Evolutionary conservation across 2,113 vertebrate species (phyloP), one percentile per base, ranked within the genome.

Genomic region (Petrocephalus microphthalmus): DNA sequence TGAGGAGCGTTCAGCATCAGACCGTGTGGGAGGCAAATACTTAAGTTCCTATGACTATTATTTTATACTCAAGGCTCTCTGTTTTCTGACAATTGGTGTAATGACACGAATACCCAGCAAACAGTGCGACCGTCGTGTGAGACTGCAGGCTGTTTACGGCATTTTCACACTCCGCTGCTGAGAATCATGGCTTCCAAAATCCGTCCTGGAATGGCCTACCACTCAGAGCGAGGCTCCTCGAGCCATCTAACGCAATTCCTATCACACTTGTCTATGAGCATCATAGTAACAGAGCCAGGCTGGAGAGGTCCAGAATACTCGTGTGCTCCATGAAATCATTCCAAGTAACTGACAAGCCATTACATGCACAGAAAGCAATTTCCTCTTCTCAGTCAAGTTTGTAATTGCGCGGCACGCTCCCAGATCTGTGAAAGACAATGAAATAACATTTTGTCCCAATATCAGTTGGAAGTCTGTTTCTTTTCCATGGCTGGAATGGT

Each of bases 201-300:
- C 81, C 22, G 71, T n/a, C 13, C 13, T 78, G 71, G 71, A 33
- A 78, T 52, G 20, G 90, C 83, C 90, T 90, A 91, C 92, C 93
- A 82, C 89, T 91, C 88, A 89, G 89, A 87, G 53, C 53, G 86
- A 3, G 86, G 87, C 91, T 88, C 90, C 92, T 91, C 90, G 88
- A 78, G 67, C 67, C 15, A 37, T 42, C 71, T 78, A 42, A 78
- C 71, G 15, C 71, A 78, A 78, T 78, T 78, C 33, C 29, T 78
- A 78, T 78, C 71, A 42, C 71, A 42, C 71, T 78, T 42, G 19
- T 2, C 71, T 78, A 37, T 37, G 33, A 78, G 29, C 15, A 42
- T 78, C 71, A 78, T 37, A 19, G 71, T 19, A 42, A 78, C 37
- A n/a, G 15, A 78, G 33, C 71, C 33, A 78, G 29, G 5, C 33